Evolutionary conservation across 2,888 invertebrate genomes (phyloP).

Genomic region (Folsomia manolachei): DNA sequence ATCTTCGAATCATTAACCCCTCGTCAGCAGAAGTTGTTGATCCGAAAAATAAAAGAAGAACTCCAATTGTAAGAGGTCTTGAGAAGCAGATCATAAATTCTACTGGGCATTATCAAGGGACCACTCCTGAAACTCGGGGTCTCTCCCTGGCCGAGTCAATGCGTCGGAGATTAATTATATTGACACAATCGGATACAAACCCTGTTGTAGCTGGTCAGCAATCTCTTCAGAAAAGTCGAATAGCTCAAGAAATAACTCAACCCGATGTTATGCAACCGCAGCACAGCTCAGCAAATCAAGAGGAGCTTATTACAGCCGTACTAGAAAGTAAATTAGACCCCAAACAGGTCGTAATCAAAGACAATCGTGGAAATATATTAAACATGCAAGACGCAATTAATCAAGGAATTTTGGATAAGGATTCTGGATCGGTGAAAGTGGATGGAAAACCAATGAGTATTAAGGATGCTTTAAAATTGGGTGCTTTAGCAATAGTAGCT

Average conservation of each 20-base stretch:
- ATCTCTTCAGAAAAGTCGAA: background rate
- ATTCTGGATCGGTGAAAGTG: slow-evolving; percentile 64
- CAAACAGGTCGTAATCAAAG: slow-evolving; percentile 66
- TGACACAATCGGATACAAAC: slow-evolving; percentile 47
- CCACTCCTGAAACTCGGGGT: slow-evolving; percentile 50
- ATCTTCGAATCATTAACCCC: slow-evolving; percentile 78
- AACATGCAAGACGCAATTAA: slow-evolving; percentile 72
- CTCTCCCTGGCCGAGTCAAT: slow-evolving; percentile 52
- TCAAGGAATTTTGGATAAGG: slow-evolving; percentile 70
- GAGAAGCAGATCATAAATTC: slow-evolving; percentile 74
- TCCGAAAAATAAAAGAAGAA: slow-evolving; percentile 66
- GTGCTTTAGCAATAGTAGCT: slow-evolving; percentile 71
- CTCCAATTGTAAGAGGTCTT: slow-evolving; percentile 67
- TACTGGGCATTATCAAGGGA: slow-evolving; percentile 71
- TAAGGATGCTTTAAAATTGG: slow-evolving; percentile 72
- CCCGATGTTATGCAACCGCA: slow-evolving; percentile 59
- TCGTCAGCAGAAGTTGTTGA: slow-evolving; percentile 79
- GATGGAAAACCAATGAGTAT: slow-evolving; percentile 62
- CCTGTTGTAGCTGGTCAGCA: background rate
- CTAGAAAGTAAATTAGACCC: slow-evolving; percentile 70
- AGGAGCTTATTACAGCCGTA: slow-evolving; percentile 64
- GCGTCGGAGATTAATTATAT: slow-evolving; percentile 51
- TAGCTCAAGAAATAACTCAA: slow-evolving; percentile 47
- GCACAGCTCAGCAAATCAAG: slow-evolving; percentile 56
- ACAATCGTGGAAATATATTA: slow-evolving; percentile 67